Evolutionary conservation across 2,113 vertebrate genomes (phyloP).

Genomic region (Montifringilla adamsi): DNA sequence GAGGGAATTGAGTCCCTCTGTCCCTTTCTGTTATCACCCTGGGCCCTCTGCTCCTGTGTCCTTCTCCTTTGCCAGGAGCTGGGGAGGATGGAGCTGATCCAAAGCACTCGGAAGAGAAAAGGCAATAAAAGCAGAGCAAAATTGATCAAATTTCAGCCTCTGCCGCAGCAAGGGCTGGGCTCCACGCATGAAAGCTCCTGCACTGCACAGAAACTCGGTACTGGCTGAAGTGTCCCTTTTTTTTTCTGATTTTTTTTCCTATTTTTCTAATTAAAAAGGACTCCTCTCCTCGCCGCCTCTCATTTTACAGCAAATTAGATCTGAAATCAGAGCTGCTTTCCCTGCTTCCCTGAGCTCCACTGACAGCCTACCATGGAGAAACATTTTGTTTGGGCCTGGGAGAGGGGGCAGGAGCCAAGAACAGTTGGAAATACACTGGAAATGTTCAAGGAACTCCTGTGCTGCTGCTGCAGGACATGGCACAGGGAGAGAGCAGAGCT

Average conservation of each 20-base stretch:
- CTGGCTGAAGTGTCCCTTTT: not conserved
- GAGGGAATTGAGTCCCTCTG: not conserved
- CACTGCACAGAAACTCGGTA: not conserved
- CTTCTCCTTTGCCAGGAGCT: not conserved
- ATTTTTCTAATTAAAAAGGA: constrained; percentile 39
- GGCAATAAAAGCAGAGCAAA: not conserved
- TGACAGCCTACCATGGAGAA: constrained; percentile 31
- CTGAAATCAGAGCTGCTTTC: constrained; percentile 54
- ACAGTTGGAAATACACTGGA: not conserved
- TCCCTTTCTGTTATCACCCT: not conserved
- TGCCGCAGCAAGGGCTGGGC: constrained; percentile 15
- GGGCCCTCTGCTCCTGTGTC: not conserved
- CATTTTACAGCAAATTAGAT: constrained; percentile 54
- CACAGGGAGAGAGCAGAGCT: not conserved
- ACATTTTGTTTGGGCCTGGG: constrained; percentile 40
- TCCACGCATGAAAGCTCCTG: not conserved
- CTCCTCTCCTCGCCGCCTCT: constrained; percentile 42
- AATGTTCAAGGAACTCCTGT: not conserved
- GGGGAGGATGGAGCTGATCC: not conserved
- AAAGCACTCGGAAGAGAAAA: not conserved
- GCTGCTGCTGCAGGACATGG: not conserved
- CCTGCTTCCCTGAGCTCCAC: constrained; percentile 6
- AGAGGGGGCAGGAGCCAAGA: constrained; percentile 20
- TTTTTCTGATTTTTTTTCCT: not conserved
- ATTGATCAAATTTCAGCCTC: constrained; percentile 9